phyloP scores from a whole-genome alignment of 2,888 invertebrate genomes.

The Euproctis similis region DNA sequence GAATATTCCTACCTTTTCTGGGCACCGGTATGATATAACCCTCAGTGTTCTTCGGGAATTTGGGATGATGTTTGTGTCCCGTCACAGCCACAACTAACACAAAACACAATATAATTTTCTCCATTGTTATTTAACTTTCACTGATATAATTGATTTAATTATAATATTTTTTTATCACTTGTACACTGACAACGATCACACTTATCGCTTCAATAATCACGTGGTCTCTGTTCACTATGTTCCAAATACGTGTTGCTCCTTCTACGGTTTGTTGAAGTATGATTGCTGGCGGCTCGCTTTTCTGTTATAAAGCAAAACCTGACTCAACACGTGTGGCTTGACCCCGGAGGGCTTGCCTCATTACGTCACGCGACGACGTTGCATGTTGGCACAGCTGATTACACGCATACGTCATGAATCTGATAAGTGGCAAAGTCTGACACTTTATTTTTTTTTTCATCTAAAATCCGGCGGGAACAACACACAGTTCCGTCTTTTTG shows the following conservation, averaged over 20 bases:
- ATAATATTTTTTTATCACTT: too few species aligned
- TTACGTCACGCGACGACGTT: slow-evolving; percentile 32
- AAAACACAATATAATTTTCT: slow-evolving; percentile 46
- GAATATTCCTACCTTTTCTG: slow-evolving; percentile 44
- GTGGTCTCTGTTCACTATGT: slow-evolving; percentile 17
- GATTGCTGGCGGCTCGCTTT: slow-evolving; percentile 36
- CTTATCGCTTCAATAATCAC: slow-evolving; percentile 27
- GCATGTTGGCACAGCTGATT: slow-evolving; percentile 35
- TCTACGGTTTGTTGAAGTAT: slow-evolving; percentile 49
- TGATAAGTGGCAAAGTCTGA: too few species aligned
- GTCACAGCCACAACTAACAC: slow-evolving; percentile 43
- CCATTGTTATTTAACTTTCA: slow-evolving; percentile 34
- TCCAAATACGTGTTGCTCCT: slow-evolving; percentile 41
- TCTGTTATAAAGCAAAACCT: slow-evolving; percentile 53
- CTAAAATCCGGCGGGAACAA: too few species aligned
- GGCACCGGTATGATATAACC: slow-evolving; percentile 32
- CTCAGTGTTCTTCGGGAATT: slow-evolving; percentile 39
- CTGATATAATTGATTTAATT: slow-evolving; percentile 26
- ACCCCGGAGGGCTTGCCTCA: slow-evolving; percentile 30
- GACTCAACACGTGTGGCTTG: slow-evolving; percentile 38
- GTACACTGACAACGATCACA: too few species aligned
- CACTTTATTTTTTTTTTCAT: too few species aligned
- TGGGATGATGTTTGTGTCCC: slow-evolving; percentile 47
- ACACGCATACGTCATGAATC: too few species aligned
- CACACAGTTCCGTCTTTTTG: too few species aligned